Evolutionary conservation across 2,113 vertebrate genomes (phyloP).

Genomic region (Lampris megalopsis): DNA sequence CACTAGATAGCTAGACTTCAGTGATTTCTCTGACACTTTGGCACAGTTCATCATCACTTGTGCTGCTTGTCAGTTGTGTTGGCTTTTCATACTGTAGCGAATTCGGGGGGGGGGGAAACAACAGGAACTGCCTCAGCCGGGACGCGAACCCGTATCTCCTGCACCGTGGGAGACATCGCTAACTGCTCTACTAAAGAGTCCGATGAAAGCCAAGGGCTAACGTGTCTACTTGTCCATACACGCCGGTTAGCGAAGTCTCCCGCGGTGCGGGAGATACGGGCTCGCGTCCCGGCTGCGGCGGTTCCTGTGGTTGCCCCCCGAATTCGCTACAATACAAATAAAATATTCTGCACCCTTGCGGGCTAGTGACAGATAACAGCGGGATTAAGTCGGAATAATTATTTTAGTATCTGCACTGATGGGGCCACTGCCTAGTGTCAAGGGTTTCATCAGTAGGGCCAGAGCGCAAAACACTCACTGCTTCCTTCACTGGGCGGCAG

Average conservation of each 20-base stretch:
- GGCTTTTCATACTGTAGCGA: slow-evolving; percentile 2
- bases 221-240: too few relatives aligned
- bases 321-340: slow-evolving; percentile 16
- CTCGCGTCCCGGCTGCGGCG: too few relatives aligned
- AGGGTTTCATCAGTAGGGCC: slow-evolving; percentile 17
- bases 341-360: neutral
- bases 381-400: neutral
- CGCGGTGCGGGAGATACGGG: too few relatives aligned
- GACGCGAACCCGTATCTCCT: too few relatives aligned
- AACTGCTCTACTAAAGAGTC: too few relatives aligned
- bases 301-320: too few relatives aligned
- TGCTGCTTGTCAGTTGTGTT: neutral
- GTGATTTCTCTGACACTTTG: slow-evolving; percentile 11
- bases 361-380: neutral
- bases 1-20: neutral
- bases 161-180: too few relatives aligned
- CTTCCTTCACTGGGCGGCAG: slow-evolving; percentile 16
- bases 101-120: too few relatives aligned
- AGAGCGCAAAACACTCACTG: slow-evolving; percentile 14
- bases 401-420: too few relatives aligned
- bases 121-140: too few relatives aligned
- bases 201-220: too few relatives aligned
- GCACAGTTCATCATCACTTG: slow-evolving; percentile 4
- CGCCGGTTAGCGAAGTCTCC: too few relatives aligned
- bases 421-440: neutral